Evolutionary conservation across 1,140 invertebrate species (phyloP), one percentile per base, ranked within the genome.

Genomic region (Drosophila elegans): DNA sequence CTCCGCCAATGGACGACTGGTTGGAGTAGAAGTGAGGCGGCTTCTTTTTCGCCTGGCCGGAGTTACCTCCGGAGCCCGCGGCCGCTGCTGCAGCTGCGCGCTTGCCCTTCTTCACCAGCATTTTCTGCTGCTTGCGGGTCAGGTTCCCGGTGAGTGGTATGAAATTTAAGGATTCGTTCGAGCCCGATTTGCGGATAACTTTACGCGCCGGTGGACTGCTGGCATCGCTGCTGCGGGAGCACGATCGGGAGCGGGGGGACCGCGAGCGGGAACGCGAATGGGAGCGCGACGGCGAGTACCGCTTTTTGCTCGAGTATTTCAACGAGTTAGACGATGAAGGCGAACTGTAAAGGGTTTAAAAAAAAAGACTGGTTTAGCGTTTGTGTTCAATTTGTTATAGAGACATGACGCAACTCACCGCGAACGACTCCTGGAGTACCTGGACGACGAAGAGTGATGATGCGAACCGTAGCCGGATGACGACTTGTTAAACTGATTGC

Each of bases 11-110:
- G 56, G 94, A 93, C 84, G 94, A 93, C 93, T 86, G 82, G 34
- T 85, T 71, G 29, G 95, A 94, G 93, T 95, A 96, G 84, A 96
- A 96, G 92, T 95, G 94, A 12, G 81, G 80, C 48, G 94, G 92
- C 89, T 94, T 94, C 78, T 93, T 93, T 85, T 94, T 94, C 7
- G 55, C 51, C 49, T 71, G 71, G 46, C 55, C 29, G 29, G 29
- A 32, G 29, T 32, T 32, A 32, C 29, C 44, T 34, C 21, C 45
- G 21, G 54, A 54, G 12, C 21, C 45, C n/a, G 48, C 54, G 2
- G 53, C 71, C 25, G 39, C 49, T 51, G 61, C 62, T 39, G 74
- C 78, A 10, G 62, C 76, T 10, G 80, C 85, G 57, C 93, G 94
- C 63, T 92, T 91, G 73, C 93, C 94, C 80, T 94, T 94, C 56